These are phyloP conservation scores for Phoebastria nigripes DNA, from an alignment of 2,797 vertebrate genomes.

Conservation along the genomic window DNA sequence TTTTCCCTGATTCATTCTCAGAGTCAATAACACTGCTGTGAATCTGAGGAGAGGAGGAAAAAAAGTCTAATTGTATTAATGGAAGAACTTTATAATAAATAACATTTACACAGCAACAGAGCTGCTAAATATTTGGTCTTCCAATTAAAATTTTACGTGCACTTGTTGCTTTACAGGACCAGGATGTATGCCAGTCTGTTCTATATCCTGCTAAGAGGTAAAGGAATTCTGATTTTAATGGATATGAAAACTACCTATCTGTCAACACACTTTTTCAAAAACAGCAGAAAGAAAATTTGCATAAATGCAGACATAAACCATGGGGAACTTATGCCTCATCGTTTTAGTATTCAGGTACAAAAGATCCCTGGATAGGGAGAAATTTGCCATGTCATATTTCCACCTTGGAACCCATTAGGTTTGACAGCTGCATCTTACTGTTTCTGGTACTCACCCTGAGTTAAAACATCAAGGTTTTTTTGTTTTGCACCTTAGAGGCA, in stretches of 20 bases:
- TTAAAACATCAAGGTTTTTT: background rate
- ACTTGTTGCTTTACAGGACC: background rate
- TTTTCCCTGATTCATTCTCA: background rate
- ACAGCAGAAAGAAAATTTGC: background rate
- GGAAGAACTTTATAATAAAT: background rate
- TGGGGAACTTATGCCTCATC: background rate
- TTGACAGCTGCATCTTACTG: background rate
- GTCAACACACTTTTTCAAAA: background rate
- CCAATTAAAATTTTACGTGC: background rate
- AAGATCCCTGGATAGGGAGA: background rate
- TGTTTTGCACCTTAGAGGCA: background rate
- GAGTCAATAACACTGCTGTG: background rate
- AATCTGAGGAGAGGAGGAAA: background rate
- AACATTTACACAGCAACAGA: background rate
- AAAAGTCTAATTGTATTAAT: background rate
- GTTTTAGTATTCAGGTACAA: background rate
- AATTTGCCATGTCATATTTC: background rate
- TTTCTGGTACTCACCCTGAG: fast-evolving
- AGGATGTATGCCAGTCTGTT: background rate
- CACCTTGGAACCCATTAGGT: background rate
- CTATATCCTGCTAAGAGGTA: background rate
- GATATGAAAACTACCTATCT: background rate
- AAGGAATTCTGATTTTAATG: background rate
- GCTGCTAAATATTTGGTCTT: background rate
- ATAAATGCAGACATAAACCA: background rate